These are phyloP conservation scores for Caenorhabditis sp. DNA, from an alignment of 2,888 invertebrate species.

Conservation along the genomic window DNA sequence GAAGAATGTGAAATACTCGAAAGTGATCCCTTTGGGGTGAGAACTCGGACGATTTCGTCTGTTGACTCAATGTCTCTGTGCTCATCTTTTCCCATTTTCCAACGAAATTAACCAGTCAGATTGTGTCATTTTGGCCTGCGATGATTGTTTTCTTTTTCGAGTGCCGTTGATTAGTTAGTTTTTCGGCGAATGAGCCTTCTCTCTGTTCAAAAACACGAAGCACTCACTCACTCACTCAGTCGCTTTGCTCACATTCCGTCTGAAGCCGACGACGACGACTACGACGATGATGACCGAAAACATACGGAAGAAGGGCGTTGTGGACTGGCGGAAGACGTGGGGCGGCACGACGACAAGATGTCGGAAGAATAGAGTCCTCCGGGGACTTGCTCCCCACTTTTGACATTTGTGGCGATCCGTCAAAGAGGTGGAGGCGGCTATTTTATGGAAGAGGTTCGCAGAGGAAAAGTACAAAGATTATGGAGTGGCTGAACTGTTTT, in stretches of 20 bases:
- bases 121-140: constrained; percentile 25
- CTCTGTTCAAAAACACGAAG: constrained; percentile 36
- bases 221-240: background rate
- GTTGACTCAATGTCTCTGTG: too few species aligned
- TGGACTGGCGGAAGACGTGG: constrained; percentile 8
- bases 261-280: background rate
- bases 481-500: background rate
- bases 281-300: constrained; percentile 13
- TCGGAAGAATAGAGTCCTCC: constrained; percentile 18
- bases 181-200: constrained; percentile 14
- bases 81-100: constrained; percentile 3
- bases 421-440: constrained; percentile 21
- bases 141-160: constrained; percentile 24
- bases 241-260: background rate
- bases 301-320: constrained; percentile 9
- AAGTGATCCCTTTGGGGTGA: constrained; percentile 11
- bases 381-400: constrained; percentile 17
- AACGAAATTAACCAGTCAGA: constrained; percentile 15
- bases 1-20: background rate
- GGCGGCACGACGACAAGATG: too few species aligned
- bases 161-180: constrained; percentile 34
- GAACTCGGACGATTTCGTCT: too few species aligned
- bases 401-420: constrained; percentile 26
- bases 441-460: too few species aligned
- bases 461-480: constrained; percentile 7